Base-by-base conservation (phyloP, 2,113 vertebrate species). In the Rafetus swinhoei region DNA sequence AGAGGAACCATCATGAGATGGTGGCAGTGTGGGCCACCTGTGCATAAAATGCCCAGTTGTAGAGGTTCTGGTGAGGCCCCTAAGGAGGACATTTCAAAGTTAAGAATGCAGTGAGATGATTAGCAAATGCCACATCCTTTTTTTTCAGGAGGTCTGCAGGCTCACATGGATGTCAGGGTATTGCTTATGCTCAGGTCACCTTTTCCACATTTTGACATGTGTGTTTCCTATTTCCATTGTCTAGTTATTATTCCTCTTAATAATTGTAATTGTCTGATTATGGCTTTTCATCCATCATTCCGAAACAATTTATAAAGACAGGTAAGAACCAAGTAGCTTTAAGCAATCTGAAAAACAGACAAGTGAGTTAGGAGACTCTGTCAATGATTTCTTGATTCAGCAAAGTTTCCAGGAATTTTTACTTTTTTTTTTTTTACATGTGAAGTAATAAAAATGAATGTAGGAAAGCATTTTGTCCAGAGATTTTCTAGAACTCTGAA, bases 381-480 rank as follows among this genome's bases (percentile, higher is more conserved):
- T 69, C n/a, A 90, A 84, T 74, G 57, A 74, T 93, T 91, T 22
- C 50, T 88, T 39, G n/a, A 15, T 52, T 95, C 89, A 85, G 87
- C 12, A 90, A 95, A 90, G 79, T 22, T 4, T 82, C 32, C 16
- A n/a, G 16, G 32, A 32, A n/a, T 69, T 69, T 14, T 69, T n/a
- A n/a, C 7, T 69, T n/a, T 69, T 69, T 19, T 69, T n/a, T n/a
- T 69, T 69, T n/a, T 69, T 18, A 69, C 7, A n/a, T 16, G 15
- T 69, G 15, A 69, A 69, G 29, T 32, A n/a, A 69, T 69, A n/a
- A 18, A 59, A n/a, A 69, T 69, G 15, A n/a, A n/a, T 69, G 15
- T 69, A 69, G 62, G 16, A 9, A 69, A 69, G 62, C 32, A 69
- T 69, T 69, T 45, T 69, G 16, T n/a, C 16, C 65, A n/a, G n/a